These are phyloP conservation scores for Ptychobarbus kaznakovi DNA, from an alignment of 2,797 vertebrate species.

Conservation along the genomic window DNA sequence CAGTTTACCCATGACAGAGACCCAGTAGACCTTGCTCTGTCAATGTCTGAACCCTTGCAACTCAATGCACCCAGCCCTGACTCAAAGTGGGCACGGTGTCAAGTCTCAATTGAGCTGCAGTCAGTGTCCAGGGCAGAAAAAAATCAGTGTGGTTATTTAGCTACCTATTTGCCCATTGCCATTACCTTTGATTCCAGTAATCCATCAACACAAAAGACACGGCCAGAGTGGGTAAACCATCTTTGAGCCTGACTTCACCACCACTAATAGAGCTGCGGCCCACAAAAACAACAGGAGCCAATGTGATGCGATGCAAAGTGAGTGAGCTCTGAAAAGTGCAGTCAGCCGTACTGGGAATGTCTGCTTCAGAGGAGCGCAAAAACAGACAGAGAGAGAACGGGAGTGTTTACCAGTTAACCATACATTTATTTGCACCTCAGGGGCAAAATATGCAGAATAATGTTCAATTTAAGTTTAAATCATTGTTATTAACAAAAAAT, in stretches of 20 bases:
- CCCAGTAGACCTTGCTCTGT: conserved; percentile 3
- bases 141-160: conserved; percentile 28
- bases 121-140: conserved; percentile 35
- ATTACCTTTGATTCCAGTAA: conserved; percentile 52
- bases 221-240: conserved; percentile 31
- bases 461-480: background rate
- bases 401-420: conserved; percentile 18
- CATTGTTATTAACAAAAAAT: background rate
- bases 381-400: background rate
- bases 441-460: background rate
- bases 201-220: conserved; percentile 41
- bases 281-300: conserved; percentile 43
- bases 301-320: conserved; percentile 52
- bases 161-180: conserved; percentile 20
- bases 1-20: conserved; percentile 39
- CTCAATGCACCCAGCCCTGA: conserved; percentile 14
- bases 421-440: background rate
- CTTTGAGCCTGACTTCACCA: conserved; percentile 52
- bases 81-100: conserved; percentile 13
- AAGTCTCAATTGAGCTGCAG: conserved; percentile 25
- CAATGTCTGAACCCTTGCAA: conserved; percentile 8
- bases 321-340: conserved; percentile 51
- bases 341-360: conserved; percentile 52
- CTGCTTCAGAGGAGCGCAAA: conserved; percentile 27
- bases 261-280: conserved; percentile 47